A percentile compares a stretch with the other conserved stretches of the same genome.
Evolutionary conservation across 2,113 vertebrate species (phyloP).

Genomic region (Mellivora capensis): DNA sequence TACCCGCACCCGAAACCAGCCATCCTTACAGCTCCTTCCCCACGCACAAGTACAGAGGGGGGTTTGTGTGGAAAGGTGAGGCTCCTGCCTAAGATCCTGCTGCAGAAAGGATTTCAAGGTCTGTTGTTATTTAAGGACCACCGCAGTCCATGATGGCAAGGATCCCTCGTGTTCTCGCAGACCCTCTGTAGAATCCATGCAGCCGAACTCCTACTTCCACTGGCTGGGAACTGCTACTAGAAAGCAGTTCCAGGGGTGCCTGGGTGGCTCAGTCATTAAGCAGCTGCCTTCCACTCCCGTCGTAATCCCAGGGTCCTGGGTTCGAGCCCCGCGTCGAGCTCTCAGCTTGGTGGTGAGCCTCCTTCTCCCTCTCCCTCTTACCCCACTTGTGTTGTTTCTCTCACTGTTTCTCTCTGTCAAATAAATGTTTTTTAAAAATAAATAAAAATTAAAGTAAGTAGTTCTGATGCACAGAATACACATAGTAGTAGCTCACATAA

Average conservation of each 20-base stretch:
- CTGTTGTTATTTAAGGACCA: neutral
- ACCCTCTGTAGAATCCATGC: neutral
- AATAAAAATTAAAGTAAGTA: neutral
- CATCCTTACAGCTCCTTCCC: neutral
- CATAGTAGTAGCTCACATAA: neutral
- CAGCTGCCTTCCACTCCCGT: no score
- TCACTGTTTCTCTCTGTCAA: no score
- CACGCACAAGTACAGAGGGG: neutral
- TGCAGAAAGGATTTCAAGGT: neutral
- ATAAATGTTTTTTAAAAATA: no score
- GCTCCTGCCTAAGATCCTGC: neutral
- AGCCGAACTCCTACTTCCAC: neutral
- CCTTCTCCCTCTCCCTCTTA: no score
- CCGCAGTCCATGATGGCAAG: neutral
- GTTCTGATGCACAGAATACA: neutral
- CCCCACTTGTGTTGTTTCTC: no score
- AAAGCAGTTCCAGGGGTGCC: neutral
- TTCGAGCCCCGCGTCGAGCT: no score
- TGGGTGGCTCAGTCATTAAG: no score
- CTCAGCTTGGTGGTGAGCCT: no score
- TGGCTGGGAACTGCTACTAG: neutral
- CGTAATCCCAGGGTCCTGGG: no score
- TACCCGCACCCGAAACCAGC: neutral
- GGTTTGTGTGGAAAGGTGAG: neutral
- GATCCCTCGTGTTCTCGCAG: neutral